These are phyloP conservation scores for Bedellia somnulentella DNA, from an alignment of 2,888 invertebrate genomes.

Conservation along the genomic window DNA sequence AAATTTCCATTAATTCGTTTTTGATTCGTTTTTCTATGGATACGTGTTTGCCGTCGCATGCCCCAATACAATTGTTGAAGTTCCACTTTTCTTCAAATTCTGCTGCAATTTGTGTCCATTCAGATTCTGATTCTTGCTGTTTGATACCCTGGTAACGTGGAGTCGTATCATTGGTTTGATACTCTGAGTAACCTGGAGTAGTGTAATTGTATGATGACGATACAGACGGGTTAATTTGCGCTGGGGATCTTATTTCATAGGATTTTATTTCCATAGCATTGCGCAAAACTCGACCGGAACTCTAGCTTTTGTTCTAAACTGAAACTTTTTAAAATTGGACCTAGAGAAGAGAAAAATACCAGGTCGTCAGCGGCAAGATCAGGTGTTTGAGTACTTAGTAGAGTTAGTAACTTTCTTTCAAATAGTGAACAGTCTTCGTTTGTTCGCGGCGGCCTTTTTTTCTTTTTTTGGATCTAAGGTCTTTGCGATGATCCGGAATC, in stretches of 20 bases:
- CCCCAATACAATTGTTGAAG: constrained; percentile 3
- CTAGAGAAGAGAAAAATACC: constrained; percentile 14
- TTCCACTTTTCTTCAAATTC: constrained; percentile 2
- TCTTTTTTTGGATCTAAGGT: constrained; percentile 9
- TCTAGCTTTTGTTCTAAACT: constrained; percentile 13
- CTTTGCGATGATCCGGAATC: constrained; percentile 11
- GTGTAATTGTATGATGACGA: constrained; percentile 10
- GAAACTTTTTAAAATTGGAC: constrained; percentile 13
- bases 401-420: constrained; percentile 12
- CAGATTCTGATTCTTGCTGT: too few species aligned
- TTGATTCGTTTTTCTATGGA: constrained; percentile 1
- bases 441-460: constrained; percentile 6
- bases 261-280: constrained; percentile 11
- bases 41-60: constrained; percentile 3
- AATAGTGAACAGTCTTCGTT: constrained; percentile 7
- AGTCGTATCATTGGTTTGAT: too few species aligned
- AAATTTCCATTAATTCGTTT: too few species aligned
- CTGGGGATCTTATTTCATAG: constrained; percentile 8
- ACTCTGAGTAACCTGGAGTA: not conserved
- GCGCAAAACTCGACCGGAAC: constrained; percentile 14
- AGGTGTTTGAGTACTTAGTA: constrained; percentile 12
- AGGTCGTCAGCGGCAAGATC: constrained; percentile 13
- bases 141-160: constrained; percentile 11
- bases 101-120: constrained; percentile 1
- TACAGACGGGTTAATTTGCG: constrained; percentile 3